Evolutionary conservation across 2,113 vertebrate genomes (phyloP).

Genomic region (Pollachius pollachius): DNA sequence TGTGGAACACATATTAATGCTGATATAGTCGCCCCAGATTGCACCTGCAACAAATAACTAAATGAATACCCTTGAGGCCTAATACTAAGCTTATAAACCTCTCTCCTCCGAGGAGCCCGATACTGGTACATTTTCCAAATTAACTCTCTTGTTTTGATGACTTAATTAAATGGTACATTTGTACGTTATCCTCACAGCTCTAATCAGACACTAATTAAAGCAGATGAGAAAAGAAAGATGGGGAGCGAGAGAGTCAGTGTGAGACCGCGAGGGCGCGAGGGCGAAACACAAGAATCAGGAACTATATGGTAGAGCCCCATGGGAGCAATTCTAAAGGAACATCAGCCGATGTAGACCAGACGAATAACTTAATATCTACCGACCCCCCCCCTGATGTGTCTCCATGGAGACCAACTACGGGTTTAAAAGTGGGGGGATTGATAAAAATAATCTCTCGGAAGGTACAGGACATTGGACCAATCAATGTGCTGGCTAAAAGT

Average conservation of each 20-base stretch:
- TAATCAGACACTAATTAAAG: conserved; percentile 63
- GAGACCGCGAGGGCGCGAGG: conserved; percentile 4
- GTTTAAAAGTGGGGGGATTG: conserved; percentile 31
- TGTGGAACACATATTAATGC: background rate
- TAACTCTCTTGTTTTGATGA: conserved; percentile 61
- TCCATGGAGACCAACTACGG: conserved; percentile 41
- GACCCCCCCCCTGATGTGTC: conserved; percentile 37
- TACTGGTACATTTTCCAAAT: conserved; percentile 53
- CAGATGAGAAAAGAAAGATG: conserved; percentile 34
- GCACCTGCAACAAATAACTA: conserved; percentile 23
- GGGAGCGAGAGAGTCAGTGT: conserved; percentile 30
- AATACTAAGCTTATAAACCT: conserved; percentile 44
- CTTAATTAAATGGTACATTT: conserved; percentile 66
- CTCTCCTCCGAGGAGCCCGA: conserved; percentile 46
- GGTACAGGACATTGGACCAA: conserved; percentile 53
- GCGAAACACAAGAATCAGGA: conserved; percentile 41
- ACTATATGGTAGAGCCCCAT: conserved; percentile 23
- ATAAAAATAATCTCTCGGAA: conserved; percentile 60
- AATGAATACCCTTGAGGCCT: no score
- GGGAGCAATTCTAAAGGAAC: conserved; percentile 36
- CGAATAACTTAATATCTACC: conserved; percentile 40
- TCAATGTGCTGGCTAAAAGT: conserved; percentile 54
- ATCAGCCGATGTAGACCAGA: conserved; percentile 26
- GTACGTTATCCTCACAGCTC: conserved; percentile 45
- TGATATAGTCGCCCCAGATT: conserved; percentile 1